Percentiles rank a stretch among this genome's conserved stretches.
Conservation (phyloP, 2,113 vertebrate genomes). For the Synchiropus splendidus region DNA sequence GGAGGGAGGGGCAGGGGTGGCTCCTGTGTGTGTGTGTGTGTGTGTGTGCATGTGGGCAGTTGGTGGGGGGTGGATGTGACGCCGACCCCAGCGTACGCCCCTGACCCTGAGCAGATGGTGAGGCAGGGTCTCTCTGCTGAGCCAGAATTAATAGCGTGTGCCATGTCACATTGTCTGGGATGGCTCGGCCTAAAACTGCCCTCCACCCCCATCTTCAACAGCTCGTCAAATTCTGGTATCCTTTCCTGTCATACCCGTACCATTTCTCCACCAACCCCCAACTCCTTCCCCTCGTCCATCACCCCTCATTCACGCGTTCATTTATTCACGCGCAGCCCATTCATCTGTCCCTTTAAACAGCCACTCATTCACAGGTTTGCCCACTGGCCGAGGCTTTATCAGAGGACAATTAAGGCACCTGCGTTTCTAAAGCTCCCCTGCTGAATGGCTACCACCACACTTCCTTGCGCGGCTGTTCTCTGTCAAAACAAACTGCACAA, state of each 20-base stretch:
- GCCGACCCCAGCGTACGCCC: conserved; percentile 74
- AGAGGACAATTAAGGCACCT: conserved; percentile 64
- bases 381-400: conserved; percentile 57
- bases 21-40: conserved; percentile 36
- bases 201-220: conserved; percentile 18
- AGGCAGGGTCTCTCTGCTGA: conserved; percentile 74
- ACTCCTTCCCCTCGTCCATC: background rate
- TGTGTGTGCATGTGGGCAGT: conserved; percentile 1
- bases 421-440: conserved; percentile 50
- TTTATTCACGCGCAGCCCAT: conserved; percentile 50
- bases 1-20: conserved; percentile 3
- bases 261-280: background rate
- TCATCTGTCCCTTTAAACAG: conserved; percentile 40
- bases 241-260: background rate
- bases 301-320: conserved; percentile 45
- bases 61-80: conserved; percentile 38
- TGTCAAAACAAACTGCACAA: too few relatives aligned
- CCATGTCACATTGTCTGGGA: conserved; percentile 83
- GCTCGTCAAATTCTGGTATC: too few relatives aligned
- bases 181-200: too few relatives aligned
- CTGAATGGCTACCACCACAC: conserved; percentile 43
- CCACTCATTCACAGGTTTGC: conserved; percentile 60
- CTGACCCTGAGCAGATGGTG: conserved; percentile 81
- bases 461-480: conserved; percentile 41
- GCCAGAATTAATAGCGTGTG: conserved; percentile 85